These are phyloP conservation scores for Cetonia aurata DNA, from an alignment of 2,888 invertebrate genomes.

Conservation along the genomic window DNA sequence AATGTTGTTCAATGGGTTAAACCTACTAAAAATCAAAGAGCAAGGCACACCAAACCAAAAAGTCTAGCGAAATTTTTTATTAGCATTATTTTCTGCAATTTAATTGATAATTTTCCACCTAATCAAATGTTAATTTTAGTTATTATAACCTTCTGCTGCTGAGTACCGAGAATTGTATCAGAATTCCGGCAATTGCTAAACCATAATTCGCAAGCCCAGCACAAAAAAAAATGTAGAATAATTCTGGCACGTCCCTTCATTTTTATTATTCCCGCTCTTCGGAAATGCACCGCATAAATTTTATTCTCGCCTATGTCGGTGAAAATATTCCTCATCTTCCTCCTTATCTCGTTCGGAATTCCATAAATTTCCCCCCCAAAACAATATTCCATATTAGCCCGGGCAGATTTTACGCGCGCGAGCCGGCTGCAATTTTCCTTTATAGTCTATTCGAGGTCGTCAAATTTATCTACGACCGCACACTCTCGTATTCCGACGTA, in stretches of 20 bases:
- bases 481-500: background rate
- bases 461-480: conserved; percentile 29
- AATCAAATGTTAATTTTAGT: no score
- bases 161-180: no score
- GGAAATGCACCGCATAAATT: background rate
- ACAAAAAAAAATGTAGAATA: background rate
- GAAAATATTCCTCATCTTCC: background rate
- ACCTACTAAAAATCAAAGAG: no score
- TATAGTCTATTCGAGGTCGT: conserved; percentile 20
- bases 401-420: background rate
- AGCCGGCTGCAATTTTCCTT: conserved; percentile 24
- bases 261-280: background rate
- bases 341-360: conserved; percentile 9
- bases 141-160: no score
- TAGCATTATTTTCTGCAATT: no score
- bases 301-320: conserved; percentile 8
- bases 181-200: no score
- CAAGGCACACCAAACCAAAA: no score
- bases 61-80: no score
- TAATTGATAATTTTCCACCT: no score
- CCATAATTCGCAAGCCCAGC: background rate
- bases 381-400: conserved; percentile 27
- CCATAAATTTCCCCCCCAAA: conserved; percentile 27
- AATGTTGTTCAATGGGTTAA: no score
- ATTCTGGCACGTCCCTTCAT: background rate